Evolutionary conservation across 2,888 invertebrate species (phyloP).

Genomic region (Oithona nana): DNA sequence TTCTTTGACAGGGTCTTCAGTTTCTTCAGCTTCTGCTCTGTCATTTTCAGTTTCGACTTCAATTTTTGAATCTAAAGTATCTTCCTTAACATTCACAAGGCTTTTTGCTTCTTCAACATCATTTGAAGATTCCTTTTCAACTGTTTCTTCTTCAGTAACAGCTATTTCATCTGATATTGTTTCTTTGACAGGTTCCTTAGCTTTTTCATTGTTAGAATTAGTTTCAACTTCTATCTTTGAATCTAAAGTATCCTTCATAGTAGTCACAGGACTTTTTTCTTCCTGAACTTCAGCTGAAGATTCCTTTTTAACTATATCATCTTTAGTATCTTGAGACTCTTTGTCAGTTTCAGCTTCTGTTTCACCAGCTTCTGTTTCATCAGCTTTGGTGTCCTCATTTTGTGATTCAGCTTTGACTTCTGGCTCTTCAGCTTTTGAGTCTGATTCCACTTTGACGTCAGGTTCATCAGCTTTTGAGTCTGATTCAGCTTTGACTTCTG

Average conservation of each 20-base stretch:
- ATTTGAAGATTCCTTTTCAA: background rate
- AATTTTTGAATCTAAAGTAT: background rate
- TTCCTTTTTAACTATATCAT: background rate
- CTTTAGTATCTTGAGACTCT: background rate
- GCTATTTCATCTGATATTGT: background rate
- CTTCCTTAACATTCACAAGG: background rate
- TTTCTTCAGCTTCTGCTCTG: background rate
- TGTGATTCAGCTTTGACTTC: background rate
- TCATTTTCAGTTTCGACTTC: background rate
- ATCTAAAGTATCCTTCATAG: background rate
- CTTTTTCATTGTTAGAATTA: background rate
- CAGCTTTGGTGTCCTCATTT: background rate
- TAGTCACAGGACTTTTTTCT: background rate
- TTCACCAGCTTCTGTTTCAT: slow-evolving; percentile 16
- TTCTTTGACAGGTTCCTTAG: background rate
- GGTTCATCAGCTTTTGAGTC: no score
- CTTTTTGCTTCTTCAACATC: background rate
- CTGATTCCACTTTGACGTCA: no score
- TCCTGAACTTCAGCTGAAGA: background rate
- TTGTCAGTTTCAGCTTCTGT: slow-evolving; percentile 18
- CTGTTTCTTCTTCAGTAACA: background rate
- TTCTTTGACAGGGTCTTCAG: slow-evolving; percentile 17
- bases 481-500: no score
- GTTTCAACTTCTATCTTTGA: background rate
- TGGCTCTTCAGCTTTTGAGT: background rate